These are phyloP conservation scores for Cantharis flavilabris DNA, from an alignment of 2,888 invertebrate genomes.

Conservation along the genomic window DNA sequence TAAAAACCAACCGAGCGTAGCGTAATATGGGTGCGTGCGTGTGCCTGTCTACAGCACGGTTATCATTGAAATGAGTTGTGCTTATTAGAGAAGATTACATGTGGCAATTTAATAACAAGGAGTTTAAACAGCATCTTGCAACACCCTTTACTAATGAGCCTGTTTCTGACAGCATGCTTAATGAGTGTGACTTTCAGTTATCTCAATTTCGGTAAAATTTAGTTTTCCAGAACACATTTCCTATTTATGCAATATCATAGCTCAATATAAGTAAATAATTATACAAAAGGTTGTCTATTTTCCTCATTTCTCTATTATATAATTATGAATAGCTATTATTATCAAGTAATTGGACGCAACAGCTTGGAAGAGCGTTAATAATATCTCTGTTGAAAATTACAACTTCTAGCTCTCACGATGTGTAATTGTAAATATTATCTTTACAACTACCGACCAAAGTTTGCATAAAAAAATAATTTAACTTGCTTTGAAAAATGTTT, in stretches of 20 bases:
- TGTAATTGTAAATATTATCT: neutral
- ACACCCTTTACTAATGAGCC: conserved; percentile 34
- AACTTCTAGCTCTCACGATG: neutral
- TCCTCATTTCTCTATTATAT: neutral
- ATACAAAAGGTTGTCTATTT: neutral
- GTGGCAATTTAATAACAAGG: conserved; percentile 33
- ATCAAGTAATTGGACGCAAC: neutral
- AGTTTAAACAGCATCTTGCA: conserved; percentile 32
- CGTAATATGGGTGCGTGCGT: conserved; percentile 20
- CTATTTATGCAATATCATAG: neutral
- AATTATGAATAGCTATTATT: neutral
- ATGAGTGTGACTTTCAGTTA: conserved; percentile 31
- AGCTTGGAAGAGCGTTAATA: neutral
- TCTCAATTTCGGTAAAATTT: conserved; percentile 20
- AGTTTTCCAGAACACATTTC: conserved; percentile 9
- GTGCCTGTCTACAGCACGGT: conserved; percentile 29
- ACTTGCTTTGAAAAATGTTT: neutral
- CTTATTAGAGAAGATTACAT: conserved; percentile 33
- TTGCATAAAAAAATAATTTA: neutral
- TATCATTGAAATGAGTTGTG: conserved; percentile 28
- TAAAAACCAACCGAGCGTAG: conserved; percentile 15
- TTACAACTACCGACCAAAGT: neutral
- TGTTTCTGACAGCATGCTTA: conserved; percentile 34
- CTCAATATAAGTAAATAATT: conserved; percentile 1
- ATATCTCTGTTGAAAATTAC: neutral